Evolutionary conservation across 1,140 invertebrate species (phyloP).

Genomic region (Trialeurodes vaporariorum): DNA sequence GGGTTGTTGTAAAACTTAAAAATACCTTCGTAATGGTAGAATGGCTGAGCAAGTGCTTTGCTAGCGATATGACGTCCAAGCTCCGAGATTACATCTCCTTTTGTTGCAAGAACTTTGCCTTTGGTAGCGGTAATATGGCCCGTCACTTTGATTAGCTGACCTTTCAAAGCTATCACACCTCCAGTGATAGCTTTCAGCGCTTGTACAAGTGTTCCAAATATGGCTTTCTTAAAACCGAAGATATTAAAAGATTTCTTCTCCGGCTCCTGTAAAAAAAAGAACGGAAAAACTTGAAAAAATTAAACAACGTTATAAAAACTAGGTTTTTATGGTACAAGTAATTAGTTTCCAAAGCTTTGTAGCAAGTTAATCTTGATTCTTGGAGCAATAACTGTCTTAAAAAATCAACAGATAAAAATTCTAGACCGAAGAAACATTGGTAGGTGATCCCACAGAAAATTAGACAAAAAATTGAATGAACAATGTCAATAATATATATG

Average conservation of each 20-base stretch:
- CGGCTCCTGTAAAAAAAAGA: constrained; percentile 32
- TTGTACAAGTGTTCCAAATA: constrained; percentile 64
- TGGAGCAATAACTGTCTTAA: too few relatives aligned
- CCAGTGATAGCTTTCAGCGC: constrained; percentile 74
- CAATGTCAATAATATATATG: too few relatives aligned
- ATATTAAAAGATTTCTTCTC: constrained; percentile 48
- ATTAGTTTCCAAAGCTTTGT: too few relatives aligned
- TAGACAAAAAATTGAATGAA: too few relatives aligned
- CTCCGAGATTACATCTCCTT: constrained; percentile 59
- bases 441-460: too few relatives aligned
- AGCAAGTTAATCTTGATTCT: too few relatives aligned
- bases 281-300: constrained; percentile 6
- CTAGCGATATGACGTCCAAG: constrained; percentile 62
- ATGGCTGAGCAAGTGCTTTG: constrained; percentile 43
- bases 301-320: too few relatives aligned
- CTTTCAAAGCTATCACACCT: constrained; percentile 67
- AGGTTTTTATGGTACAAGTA: too few relatives aligned
- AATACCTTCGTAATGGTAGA: background rate
- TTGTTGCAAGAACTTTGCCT: constrained; percentile 53
- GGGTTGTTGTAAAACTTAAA: too few relatives aligned
- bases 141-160: constrained; percentile 69
- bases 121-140: constrained; percentile 59
- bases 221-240: constrained; percentile 65
- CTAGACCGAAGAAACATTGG: too few relatives aligned
- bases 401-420: too few relatives aligned